Evolutionary conservation across 2,113 vertebrate species (phyloP).

Genomic region (Stegastes partitus): DNA sequence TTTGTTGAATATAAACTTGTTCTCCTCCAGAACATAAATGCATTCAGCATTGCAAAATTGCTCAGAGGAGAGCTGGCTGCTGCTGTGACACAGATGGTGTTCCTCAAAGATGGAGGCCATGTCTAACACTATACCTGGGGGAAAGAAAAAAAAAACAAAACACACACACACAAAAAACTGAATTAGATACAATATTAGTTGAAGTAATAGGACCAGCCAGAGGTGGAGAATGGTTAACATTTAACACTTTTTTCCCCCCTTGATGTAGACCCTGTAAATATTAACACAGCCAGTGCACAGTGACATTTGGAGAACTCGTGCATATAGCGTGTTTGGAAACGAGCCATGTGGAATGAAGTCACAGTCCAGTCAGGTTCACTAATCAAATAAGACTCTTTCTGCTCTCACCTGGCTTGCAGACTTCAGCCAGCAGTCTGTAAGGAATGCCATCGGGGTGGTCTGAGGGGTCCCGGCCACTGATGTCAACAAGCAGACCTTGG

Average conservation of each 20-base stretch:
- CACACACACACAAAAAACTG: background rate
- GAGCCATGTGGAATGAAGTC: background rate
- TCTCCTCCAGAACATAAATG: constrained; percentile 89
- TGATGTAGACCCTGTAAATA: background rate
- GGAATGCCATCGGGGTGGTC: constrained; percentile 87
- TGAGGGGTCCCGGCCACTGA: constrained; percentile 87
- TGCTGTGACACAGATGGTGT: constrained; percentile 86
- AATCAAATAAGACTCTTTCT: background rate
- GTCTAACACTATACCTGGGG: constrained; percentile 84
- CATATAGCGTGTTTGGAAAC: background rate
- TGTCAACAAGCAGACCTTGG: constrained; percentile 87
- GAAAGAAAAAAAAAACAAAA: background rate
- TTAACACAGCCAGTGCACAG: background rate
- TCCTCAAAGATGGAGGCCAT: constrained; percentile 89
- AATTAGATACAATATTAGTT: background rate
- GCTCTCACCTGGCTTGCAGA: constrained; percentile 89
- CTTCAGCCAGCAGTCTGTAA: constrained; percentile 87
- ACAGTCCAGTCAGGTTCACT: background rate
- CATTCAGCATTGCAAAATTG: constrained; percentile 77
- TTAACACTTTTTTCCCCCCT: too few relatives aligned
- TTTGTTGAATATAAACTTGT: constrained; percentile 90
- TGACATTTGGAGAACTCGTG: background rate
- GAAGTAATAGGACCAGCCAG: background rate
- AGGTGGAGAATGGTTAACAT: too few relatives aligned
- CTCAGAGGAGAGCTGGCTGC: constrained; percentile 77